Percentiles rank a stretch among this genome's conserved stretches.
These are phyloP conservation scores for Cairina moschata DNA, from an alignment of 2,113 vertebrate genomes.

Conservation along the genomic window DNA sequence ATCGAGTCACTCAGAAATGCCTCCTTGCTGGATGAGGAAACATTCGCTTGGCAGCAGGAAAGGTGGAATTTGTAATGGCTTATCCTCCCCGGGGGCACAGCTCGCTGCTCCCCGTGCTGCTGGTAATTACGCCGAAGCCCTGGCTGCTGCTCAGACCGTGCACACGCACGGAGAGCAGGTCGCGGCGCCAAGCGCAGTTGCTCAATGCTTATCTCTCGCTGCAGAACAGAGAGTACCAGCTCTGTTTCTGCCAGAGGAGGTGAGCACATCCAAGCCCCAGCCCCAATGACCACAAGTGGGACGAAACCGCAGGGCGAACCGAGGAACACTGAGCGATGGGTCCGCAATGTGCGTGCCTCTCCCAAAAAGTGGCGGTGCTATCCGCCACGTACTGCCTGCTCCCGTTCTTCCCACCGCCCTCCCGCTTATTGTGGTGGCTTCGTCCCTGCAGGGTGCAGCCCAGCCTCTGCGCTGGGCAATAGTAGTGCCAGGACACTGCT, in stretches of 20 bases:
- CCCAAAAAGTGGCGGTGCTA: background rate
- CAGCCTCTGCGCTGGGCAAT: background rate
- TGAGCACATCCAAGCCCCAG: fast-evolving
- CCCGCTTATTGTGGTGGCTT: background rate
- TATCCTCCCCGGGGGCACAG: background rate
- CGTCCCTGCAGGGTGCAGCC: background rate
- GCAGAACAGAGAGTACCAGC: background rate
- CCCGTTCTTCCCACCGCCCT: background rate
- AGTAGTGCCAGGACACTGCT: background rate
- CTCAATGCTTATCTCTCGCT: fast-evolving
- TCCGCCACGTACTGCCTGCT: background rate
- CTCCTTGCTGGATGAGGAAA: background rate
- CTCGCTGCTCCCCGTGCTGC: background rate
- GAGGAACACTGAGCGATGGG: fast-evolving
- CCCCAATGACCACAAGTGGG: fast-evolving
- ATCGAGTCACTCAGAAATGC: background rate
- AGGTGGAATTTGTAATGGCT: background rate
- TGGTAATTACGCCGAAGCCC: background rate
- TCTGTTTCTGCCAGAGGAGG: background rate
- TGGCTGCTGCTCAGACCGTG: background rate
- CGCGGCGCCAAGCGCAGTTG: background rate
- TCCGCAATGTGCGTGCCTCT: background rate
- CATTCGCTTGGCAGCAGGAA: background rate
- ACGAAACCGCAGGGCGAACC: background rate
- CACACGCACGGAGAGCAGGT: fast-evolving